Conservation (phyloP, 2,888 invertebrate species). For the Lochmaea crataegi region DNA sequence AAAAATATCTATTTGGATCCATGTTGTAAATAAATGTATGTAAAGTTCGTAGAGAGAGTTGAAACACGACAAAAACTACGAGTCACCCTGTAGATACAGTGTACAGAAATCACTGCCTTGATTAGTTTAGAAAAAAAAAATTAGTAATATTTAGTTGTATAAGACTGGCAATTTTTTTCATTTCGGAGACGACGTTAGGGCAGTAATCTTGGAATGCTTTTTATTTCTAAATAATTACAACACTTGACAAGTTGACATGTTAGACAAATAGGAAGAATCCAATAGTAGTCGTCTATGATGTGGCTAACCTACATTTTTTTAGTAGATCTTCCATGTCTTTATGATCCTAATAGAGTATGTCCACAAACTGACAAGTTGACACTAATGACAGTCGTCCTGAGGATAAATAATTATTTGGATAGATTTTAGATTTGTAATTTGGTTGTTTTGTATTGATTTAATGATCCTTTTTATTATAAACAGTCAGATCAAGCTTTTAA, state of each 20-base stretch:
- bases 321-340: too few relatives aligned
- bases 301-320: too few relatives aligned
- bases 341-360: too few relatives aligned
- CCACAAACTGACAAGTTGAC: too few relatives aligned
- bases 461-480: too few relatives aligned
- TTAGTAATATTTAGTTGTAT: conserved; percentile 55
- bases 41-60: conserved; percentile 25
- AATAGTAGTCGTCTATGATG: too few relatives aligned
- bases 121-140: conserved; percentile 50
- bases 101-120: conserved; percentile 58
- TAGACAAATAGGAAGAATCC: too few relatives aligned
- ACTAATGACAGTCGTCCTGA: too few relatives aligned
- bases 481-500: too few relatives aligned
- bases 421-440: too few relatives aligned
- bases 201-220: conserved; percentile 23
- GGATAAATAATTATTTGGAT: too few relatives aligned
- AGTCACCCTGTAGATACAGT: conserved; percentile 54
- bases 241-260: not conserved
- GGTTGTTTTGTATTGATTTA: too few relatives aligned
- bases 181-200: not conserved
- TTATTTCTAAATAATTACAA: conserved; percentile 6
- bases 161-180: conserved; percentile 56
- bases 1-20: conserved; percentile 30
- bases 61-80: conserved; percentile 41
- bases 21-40: conserved; percentile 38